Evolutionary conservation across 2,113 vertebrate species (phyloP).

Genomic region (Cranoglanis bouderius): DNA sequence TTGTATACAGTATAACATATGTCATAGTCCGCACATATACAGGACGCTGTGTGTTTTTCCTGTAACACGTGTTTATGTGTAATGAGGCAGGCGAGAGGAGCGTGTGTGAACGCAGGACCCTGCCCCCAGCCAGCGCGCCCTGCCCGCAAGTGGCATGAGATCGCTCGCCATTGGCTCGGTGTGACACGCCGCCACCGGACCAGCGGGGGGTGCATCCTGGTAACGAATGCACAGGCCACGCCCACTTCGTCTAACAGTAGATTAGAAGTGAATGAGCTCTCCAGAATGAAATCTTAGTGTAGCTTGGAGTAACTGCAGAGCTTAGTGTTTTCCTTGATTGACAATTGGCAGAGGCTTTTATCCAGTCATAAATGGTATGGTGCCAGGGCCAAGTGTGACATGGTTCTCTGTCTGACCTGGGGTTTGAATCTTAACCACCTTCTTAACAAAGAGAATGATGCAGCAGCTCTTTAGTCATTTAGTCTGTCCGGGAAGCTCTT

Average conservation of each 20-base stretch:
- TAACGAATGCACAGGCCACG: slow-evolving; percentile 67
- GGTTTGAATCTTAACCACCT: slow-evolving; percentile 3
- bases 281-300: not conserved
- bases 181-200: slow-evolving; percentile 73
- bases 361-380: not conserved
- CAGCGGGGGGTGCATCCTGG: slow-evolving; percentile 73
- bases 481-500: not conserved
- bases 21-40: slow-evolving; percentile 29
- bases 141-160: slow-evolving; percentile 75
- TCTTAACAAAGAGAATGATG: not conserved
- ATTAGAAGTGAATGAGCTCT: not conserved
- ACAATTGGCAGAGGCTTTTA: slow-evolving; percentile 1
- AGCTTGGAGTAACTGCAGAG: slow-evolving; percentile 17
- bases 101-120: slow-evolving; percentile 55
- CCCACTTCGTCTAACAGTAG: slow-evolving; percentile 19
- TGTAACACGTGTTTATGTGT: slow-evolving; percentile 57
- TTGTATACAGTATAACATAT: slow-evolving; percentile 7
- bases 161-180: slow-evolving; percentile 77
- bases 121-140: slow-evolving; percentile 68
- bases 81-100: slow-evolving; percentile 69
- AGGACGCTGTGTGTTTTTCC: slow-evolving; percentile 43
- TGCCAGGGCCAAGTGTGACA: not conserved
- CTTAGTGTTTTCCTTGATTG: not conserved
- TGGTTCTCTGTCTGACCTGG: not conserved
- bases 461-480: not conserved